Base-by-base conservation (phyloP, 2,113 vertebrate species). In the Mixornis gularis region DNA sequence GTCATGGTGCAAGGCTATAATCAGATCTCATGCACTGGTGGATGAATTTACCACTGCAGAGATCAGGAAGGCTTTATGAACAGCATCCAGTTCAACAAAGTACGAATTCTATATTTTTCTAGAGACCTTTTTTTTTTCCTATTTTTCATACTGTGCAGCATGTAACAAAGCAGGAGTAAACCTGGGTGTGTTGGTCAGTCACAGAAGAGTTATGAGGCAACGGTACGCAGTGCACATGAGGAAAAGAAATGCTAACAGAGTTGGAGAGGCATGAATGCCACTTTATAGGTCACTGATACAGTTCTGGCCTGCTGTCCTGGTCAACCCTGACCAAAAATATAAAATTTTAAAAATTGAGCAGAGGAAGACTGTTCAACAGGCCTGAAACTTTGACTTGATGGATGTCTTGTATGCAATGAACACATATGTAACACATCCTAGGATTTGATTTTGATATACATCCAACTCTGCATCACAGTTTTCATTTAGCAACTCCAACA, bases 171-270 rank as follows among this genome's bases (percentile, higher is more conserved):
- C 30, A n/a, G 10, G 30, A 59, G 13, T 44, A 63, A 90, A 80
- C 6, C 18, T 55, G 15, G 3, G 12, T 51, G 55, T 51, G 29
- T 58, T 73, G 21, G 18, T 70, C 56, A 88, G 6, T 55, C 43
- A 59, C 41, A 14, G 17, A 10, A 77, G 4, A 65, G 29, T 79
- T 83, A 49, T 8, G 14, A 90, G 26, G 46, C 29, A 38, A 69
- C 0, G 0, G 12, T 18, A 60, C 60, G 16, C 59, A 82, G 18
- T 8, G 12, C 55, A 56, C 21, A 17, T 0, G 1, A 69, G 43
- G 41, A 72, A 87, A 85, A 68, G 2, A n/a, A 74, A 27, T 77
- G 51, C 27, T 56, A 60, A 32, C 24, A 40, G 70, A 78, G 43
- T 77, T 58, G 6, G 38, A 59, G 32, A 80, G 59, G 26, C 21